Percentiles rank a stretch among this genome's conserved stretches.
Evolutionary conservation across 2,113 vertebrate species (phyloP).

Genomic region (Vidua macroura): DNA sequence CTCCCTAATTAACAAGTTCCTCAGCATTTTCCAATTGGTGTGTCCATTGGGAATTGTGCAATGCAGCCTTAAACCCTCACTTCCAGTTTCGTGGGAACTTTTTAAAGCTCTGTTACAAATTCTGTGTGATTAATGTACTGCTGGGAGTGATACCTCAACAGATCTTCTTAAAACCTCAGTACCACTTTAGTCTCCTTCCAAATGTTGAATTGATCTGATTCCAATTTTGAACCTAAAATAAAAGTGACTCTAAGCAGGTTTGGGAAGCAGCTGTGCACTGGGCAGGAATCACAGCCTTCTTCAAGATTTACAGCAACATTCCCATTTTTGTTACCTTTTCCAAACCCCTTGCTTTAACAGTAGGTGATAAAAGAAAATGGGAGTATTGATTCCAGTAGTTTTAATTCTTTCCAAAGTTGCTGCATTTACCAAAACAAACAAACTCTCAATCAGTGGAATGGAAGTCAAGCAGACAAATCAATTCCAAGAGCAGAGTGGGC

Average conservation of each 20-base stretch:
- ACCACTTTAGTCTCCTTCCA: slow-evolving; percentile 6
- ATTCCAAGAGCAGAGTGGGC: background rate
- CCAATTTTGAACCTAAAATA: slow-evolving; percentile 21
- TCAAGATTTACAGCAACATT: background rate
- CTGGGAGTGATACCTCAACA: background rate
- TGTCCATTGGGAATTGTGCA: background rate
- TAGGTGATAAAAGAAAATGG: background rate
- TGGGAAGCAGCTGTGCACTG: background rate
- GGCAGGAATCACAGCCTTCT: background rate
- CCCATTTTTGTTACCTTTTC: background rate
- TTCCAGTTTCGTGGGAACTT: background rate
- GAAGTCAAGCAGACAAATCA: background rate
- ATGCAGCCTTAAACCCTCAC: background rate
- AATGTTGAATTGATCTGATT: slow-evolving; percentile 40
- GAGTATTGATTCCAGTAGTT: background rate
- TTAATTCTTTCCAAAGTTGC: background rate
- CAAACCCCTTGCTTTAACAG: background rate
- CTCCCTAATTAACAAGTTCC: background rate
- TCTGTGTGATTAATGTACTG: background rate
- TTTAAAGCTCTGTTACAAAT: background rate
- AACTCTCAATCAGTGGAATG: background rate
- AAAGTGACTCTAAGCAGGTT: background rate
- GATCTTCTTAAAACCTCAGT: slow-evolving; percentile 13
- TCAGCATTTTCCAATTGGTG: background rate
- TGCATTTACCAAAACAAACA: background rate